phyloP scores from a whole-genome alignment of 2,888 invertebrate species.

The Timandra comae region DNA sequence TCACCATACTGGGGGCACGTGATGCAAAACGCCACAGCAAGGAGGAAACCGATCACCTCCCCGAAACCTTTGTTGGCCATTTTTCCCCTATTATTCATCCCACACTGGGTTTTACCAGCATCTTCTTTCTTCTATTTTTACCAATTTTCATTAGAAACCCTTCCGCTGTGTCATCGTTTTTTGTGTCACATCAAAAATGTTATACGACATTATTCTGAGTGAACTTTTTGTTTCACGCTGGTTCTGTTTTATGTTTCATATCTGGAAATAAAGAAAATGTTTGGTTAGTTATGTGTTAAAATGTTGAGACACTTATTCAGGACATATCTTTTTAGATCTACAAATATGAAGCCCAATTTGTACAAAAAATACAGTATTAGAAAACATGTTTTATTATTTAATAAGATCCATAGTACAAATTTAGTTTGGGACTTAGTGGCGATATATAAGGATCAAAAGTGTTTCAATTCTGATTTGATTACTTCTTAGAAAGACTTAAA shows the following conservation, averaged over 20 bases:
- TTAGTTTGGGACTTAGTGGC: too few relatives aligned
- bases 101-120: conserved; percentile 64
- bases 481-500: too few relatives aligned
- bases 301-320: too few relatives aligned
- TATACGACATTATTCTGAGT: conserved; percentile 41
- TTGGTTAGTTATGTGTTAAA: not conserved
- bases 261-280: conserved; percentile 43
- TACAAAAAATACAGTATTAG: too few relatives aligned
- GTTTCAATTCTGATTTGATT: too few relatives aligned
- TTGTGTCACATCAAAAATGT: conserved; percentile 34
- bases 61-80: conserved; percentile 66
- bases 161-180: conserved; percentile 45
- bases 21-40: conserved; percentile 66
- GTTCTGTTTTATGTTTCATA: conserved; percentile 31
- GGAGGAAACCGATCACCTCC: conserved; percentile 65
- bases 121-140: conserved; percentile 53
- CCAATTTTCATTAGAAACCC: conserved; percentile 48
- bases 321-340: too few relatives aligned
- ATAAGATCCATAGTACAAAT: too few relatives aligned
- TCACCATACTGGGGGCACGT: conserved; percentile 70
- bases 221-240: conserved; percentile 22
- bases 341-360: too few relatives aligned
- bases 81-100: conserved; percentile 62
- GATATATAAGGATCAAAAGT: too few relatives aligned
- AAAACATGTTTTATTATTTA: too few relatives aligned